Base-by-base conservation (phyloP, 2,888 invertebrate genomes). In the Campaea margaritaria region DNA sequence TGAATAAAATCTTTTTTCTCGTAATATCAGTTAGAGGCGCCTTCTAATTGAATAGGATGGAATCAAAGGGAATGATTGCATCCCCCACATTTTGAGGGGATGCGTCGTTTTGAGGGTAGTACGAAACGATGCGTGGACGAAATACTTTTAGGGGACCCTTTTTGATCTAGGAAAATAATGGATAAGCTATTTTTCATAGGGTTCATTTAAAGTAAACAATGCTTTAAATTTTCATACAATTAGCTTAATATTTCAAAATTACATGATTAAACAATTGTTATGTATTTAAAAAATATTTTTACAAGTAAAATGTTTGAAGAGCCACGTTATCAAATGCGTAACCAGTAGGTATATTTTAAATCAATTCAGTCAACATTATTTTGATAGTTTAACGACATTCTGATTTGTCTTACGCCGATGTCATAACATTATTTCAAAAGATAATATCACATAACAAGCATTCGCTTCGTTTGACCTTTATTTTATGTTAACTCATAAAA, bases 1-100 rank as follows among this genome's bases (percentile, higher is more conserved):
- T 50, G 64, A 70, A 64, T 66, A 69, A 64, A 71, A 73, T 74
- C 69, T 70, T 53, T 75, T 85, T 84, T 82, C 78, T 80, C 76
- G 77, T 78, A 76, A 81, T 86, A 82, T 81, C 84, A 82, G 83
- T 85, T 82, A 84, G 82, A 86, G 86, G 82, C 85, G 87, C 85
- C 86, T 89, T 79, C 87, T 92, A 91, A 92, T 92, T 92, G 90
- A 91, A 91, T 89, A 84, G 86, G 86, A 88, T 81, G 91, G 87
- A 91, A 90, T 91, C 91, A 91, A 91, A 91, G 87, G 86, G 87
- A 89, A 91, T 89, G 89, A 90, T 91, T 87, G 86, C 85, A 82
- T 85, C 90, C 90, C 91, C 87, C 81, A 81, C 76, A 83, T 77
- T 83, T 86, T 84, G 80, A 82, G 85, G 91, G 91, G 87, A 79